Conservation (phyloP, 2,797 vertebrate genomes). For the Sardinella longiceps region DNA sequence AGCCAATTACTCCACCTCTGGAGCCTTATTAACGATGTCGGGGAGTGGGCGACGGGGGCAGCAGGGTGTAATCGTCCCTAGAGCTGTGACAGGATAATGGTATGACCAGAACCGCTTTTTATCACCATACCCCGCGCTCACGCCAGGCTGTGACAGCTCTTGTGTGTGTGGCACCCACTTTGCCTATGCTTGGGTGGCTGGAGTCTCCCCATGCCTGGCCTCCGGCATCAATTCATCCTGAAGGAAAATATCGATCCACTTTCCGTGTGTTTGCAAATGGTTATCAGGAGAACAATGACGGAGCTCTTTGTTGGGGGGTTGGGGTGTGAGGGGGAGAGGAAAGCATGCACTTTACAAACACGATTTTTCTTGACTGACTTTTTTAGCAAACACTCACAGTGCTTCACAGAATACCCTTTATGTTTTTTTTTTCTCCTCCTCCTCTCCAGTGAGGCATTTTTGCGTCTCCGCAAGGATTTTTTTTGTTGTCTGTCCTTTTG, state of each 20-base stretch:
- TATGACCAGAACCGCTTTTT: slow-evolving; percentile 58
- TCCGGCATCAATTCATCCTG: slow-evolving; percentile 14
- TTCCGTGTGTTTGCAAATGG: background rate
- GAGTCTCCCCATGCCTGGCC: background rate
- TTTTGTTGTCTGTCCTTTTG: slow-evolving; percentile 16
- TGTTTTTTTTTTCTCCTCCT: background rate
- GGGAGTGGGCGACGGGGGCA: slow-evolving; percentile 58
- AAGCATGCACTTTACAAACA: background rate
- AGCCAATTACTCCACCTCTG: slow-evolving; percentile 73
- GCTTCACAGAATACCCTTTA: slow-evolving; percentile 1
- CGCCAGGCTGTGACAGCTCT: slow-evolving; percentile 21
- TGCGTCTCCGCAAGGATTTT: background rate
- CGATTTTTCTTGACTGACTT: slow-evolving; percentile 8
- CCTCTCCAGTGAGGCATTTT: background rate
- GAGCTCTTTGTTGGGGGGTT: background rate
- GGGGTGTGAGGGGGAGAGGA: background rate
- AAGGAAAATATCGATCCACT: background rate
- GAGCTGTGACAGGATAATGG: slow-evolving; percentile 61
- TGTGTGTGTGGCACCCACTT: slow-evolving; percentile 22
- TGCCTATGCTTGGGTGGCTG: background rate
- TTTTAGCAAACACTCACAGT: background rate
- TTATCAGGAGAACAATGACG: slow-evolving; percentile 15
- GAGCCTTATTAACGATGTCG: slow-evolving; percentile 65
- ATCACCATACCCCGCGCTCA: slow-evolving; percentile 42
- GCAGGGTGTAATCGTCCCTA: slow-evolving; percentile 66